Base-by-base conservation (phyloP, 2,888 invertebrate genomes). In the Muschampia plurimacula region DNA sequence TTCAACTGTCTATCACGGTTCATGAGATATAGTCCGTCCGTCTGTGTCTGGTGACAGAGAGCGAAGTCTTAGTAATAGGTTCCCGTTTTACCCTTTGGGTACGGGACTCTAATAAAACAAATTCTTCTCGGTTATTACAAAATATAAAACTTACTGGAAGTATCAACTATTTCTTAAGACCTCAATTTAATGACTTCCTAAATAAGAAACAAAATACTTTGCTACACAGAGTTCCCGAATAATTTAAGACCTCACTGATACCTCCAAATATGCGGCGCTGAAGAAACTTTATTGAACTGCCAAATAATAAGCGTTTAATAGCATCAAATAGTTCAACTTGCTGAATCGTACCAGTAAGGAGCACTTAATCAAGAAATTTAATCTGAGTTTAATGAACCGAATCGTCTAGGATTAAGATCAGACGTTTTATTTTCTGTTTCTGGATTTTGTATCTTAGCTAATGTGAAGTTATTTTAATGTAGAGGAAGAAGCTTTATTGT, bases 301-400 rank as follows among this genome's bases (percentile, higher is more conserved):
- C 36, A 68, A 60, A 68, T 68, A 41, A 57, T 66, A 62, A 69
- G 49, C 36, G 49, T 69, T 62, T 69, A 69, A 62, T 62, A 62
- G 59, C 59, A 49, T 46, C 60, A 49, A 69, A 69, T 69, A 69
- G 68, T 69, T 67, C 55, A 22, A 55, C 55, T 55, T 62, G 46
- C 36, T 10, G 49, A 49, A 49, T 69, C 9, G 32, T 68, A 68
- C 67, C 59, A 59, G 9, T 0, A 57, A 67, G 46, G 46, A 44
- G 44, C 10, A 55, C 55, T 68, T 68, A 60, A 68, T 68, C 59
- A 68, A 68, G 67, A 68, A 68, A 68, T 68, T 68, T 68, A 32
- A 68, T 68, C 67, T 44, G 28, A 36, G 44, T 60, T 60, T 60
- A 68, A 68, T 68, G 57, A 68, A 59, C 59, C 46, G 10, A 6